Conservation (phyloP, 1,140 invertebrate species). For the Himalopsyche phryganea region DNA sequence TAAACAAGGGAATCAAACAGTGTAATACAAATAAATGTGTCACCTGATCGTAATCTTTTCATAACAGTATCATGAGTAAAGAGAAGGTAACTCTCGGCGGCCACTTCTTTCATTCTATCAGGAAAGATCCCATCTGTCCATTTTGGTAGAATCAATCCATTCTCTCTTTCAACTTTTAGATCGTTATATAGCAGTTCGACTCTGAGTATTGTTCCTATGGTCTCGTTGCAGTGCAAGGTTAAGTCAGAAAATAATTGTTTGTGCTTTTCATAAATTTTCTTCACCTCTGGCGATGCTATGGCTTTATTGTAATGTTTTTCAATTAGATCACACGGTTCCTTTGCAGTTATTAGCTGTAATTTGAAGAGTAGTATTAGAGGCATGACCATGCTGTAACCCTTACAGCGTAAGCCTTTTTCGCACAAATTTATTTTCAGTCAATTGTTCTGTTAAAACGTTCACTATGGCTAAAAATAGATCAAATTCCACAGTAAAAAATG, state of each 20-base stretch:
- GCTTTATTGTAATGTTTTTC: constrained; percentile 55
- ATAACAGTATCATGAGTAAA: constrained; percentile 68
- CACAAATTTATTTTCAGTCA: no score
- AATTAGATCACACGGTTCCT: constrained; percentile 32
- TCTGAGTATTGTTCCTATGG: constrained; percentile 60
- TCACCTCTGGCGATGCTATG: constrained; percentile 53
- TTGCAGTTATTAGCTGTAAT: constrained; percentile 8
- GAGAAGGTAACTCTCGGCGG: constrained; percentile 64
- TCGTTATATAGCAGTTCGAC: constrained; percentile 74
- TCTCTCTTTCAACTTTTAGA: constrained; percentile 65
- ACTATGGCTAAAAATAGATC: no score
- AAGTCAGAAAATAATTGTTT: constrained; percentile 62
- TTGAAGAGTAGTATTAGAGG: no score
- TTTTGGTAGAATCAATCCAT: constrained; percentile 63
- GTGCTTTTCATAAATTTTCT: constrained; percentile 56
- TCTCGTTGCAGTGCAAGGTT: constrained; percentile 62
- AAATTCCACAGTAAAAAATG: no score
- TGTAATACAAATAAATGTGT: no score
- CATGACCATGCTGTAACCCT: no score
- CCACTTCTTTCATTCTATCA: constrained; percentile 61
- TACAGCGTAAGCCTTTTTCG: no score
- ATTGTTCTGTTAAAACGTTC: no score
- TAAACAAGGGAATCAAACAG: no score
- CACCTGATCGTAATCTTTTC: constrained; percentile 70
- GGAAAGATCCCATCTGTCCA: constrained; percentile 72